Conservation (phyloP, 30 jellyfish, hydroid and myxozoan genomes). For the Sanderia malayensis region DNA sequence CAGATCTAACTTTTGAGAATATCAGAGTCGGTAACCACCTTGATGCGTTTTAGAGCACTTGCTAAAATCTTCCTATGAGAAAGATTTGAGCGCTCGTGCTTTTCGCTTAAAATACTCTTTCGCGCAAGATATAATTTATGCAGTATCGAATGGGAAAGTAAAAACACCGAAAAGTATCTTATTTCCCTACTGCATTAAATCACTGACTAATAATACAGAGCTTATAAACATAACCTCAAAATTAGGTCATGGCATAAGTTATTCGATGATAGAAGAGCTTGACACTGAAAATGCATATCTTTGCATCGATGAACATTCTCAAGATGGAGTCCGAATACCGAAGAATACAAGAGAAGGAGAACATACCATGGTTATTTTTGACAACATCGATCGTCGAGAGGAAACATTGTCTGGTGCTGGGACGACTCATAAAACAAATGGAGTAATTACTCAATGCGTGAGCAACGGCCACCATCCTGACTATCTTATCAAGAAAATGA, state of each 20-base stretch:
- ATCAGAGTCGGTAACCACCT: neutral
- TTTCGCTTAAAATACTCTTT: constrained; percentile 3
- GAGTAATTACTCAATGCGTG: constrained; percentile 1
- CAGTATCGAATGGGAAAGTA: constrained; percentile 19
- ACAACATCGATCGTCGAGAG: constrained; percentile 26
- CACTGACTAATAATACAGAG: constrained; percentile 24
- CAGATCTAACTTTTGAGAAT: neutral
- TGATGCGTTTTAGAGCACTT: neutral
- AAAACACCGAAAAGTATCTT: constrained; percentile 20
- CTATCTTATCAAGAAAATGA: constrained; percentile 1
- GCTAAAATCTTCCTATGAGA: constrained; percentile 8
- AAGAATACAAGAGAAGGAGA: constrained; percentile 7
- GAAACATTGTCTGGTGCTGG: constrained; percentile 40
- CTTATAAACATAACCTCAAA: neutral
- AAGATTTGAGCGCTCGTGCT: neutral
- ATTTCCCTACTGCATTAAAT: constrained; percentile 4
- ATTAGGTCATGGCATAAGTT: constrained; percentile 35
- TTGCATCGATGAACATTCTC: constrained; percentile 13
- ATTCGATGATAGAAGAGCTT: constrained; percentile 19
- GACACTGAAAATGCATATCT: constrained; percentile 32
- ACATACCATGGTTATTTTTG: constrained; percentile 20
- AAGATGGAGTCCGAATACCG: constrained; percentile 1
- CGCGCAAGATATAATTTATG: constrained; percentile 10
- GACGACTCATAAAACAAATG: constrained; percentile 1
- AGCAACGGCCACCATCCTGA: neutral